Base-by-base conservation (phyloP, 2,113 vertebrate species). In the Cyanocitta stelleri region DNA sequence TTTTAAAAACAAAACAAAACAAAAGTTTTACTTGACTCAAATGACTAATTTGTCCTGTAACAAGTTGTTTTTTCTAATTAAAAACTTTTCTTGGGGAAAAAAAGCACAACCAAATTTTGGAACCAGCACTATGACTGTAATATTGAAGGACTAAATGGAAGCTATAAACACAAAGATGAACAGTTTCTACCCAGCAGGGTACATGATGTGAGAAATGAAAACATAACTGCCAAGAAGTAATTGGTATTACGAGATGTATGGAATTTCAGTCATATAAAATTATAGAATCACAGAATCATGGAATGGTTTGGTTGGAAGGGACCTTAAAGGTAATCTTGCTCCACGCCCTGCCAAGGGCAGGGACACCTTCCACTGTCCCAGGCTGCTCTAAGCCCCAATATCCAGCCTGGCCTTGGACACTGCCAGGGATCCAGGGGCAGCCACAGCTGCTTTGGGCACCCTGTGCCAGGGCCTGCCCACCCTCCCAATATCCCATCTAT, bases 311-410 rank as follows among this genome's bases (percentile, higher is more conserved):
- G 7, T 21, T 61, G 22, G 9, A 46, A 75, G 27, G 18, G 23
- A 30, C 6, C 5, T 26, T 4, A 51, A 29, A 43, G 4, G 1
- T 12, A 18, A 33, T 30, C 19, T 2, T 0, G 1, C 10, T 8
- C 17, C 29, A 27, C 10, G 3, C 22, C 29, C 5, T 23, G 18
- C 51, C 61, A 30, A 30, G 43, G 22, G 8, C 30, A 75, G 43
- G 23, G 51, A 49, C 30, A 35, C 11, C 20, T 78, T 0, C 41
- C 56, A 39, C 48, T 35, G 1, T 32, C 39, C 64, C 74, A 78
- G 64, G 39, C 13, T 46, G 55, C 48, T 54, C 55, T 37, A 27
- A 77, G 17, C 26, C 62, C 62, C 18, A 43, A 1, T 2, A 5
- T 61, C 54, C 64, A 78, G 0, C 48, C 56, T 55, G 48, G 56